Evolutionary conservation across 1,140 invertebrate genomes (phyloP), one percentile per base, ranked within the genome.

Genomic region (Proales similis): DNA sequence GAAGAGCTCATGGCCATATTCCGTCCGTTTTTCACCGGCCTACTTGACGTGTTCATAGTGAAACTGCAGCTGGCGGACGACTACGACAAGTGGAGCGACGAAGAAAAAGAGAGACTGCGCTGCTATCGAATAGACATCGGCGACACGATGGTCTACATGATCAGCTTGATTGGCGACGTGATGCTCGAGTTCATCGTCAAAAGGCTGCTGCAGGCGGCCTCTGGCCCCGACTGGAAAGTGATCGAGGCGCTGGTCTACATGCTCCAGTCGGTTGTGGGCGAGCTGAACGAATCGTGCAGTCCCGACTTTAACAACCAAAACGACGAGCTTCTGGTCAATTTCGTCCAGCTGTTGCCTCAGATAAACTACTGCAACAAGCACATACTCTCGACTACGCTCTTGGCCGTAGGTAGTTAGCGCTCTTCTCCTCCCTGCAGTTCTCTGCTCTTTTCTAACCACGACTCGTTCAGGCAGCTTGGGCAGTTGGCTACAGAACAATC

Each of bases 81-180:
- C 14, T 57, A 57, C 11, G 51, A 57, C 36, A 42, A 57, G 3
- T 57, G 51, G 51, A 57, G n/a, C 11, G 51, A 57, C 11, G 51
- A 57, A 42, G 51, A 57, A 57, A 57, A 57, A 57, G 51, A 57
- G 17, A 36, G 51, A 19, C 32, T 57, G 32, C 27, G 51, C 39
- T 57, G 51, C n/a, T 57, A 57, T 26, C 27, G 51, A 42, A 57
- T 57, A 12, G 51, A 57, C 45, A 57, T 57, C 45, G 51, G 51
- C 0, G 51, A 57, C 32, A 57, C 51, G 12, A 57, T 57, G 51
- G 51, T 57, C 6, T 57, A 57, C 36, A 57, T 57, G 51, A 57
- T 57, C 45, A 30, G 36, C 17, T 57, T 57, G 19, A 26, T 57
- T 7, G 51, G 51, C 20, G 51, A 57, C 39, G 30, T 57, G 45